Evolutionary conservation across 2,113 vertebrate genomes (phyloP).

Genomic region (Morone chrysops): DNA sequence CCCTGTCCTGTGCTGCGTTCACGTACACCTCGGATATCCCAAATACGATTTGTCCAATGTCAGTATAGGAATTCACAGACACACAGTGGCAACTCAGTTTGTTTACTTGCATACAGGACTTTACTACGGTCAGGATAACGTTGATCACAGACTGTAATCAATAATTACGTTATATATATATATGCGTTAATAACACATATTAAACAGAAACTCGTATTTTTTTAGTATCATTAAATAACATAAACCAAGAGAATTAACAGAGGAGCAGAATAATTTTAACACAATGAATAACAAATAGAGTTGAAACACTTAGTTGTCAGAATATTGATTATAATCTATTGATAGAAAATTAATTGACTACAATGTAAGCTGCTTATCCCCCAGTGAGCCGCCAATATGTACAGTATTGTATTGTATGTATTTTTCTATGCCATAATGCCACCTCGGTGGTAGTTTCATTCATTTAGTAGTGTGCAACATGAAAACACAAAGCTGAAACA

Average conservation of each 20-base stretch:
- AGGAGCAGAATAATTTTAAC: not conserved
- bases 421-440: not conserved
- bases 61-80: not conserved
- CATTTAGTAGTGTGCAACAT: not conserved
- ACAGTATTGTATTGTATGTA: no score
- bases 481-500: not conserved
- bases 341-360: not conserved
- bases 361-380: not conserved
- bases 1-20: conserved; percentile 41
- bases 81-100: not conserved
- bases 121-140: not conserved
- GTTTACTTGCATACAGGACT: not conserved
- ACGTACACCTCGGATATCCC: not conserved
- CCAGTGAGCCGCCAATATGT: not conserved
- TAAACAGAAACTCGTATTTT: not conserved
- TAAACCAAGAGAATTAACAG: no score
- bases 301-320: not conserved
- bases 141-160: not conserved
- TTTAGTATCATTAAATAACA: not conserved
- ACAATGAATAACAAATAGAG: not conserved
- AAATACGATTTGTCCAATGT: fast-evolving
- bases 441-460: not conserved
- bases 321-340: not conserved
- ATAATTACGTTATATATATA: not conserved
- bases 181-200: not conserved